A percentile compares a stretch with the other conserved stretches of the same genome.
Evolutionary conservation across 1,140 invertebrate genomes (phyloP).

Genomic region (Onthophagus taurus): DNA sequence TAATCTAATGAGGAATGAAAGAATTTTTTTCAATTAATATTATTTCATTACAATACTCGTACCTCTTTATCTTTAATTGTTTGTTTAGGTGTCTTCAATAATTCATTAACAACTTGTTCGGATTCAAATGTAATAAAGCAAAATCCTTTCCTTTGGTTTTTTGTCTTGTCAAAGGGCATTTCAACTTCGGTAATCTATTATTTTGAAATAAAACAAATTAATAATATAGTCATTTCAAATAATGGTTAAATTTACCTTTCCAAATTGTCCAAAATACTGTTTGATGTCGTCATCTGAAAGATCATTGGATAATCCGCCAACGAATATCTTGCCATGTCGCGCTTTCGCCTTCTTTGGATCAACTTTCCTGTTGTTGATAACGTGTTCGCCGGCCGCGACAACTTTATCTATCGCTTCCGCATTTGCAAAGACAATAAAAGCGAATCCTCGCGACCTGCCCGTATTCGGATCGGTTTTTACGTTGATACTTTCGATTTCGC

Average conservation of each 20-base stretch:
- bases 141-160: conserved; percentile 91
- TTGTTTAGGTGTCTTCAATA: conserved; percentile 84
- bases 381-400: conserved; percentile 72
- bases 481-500: conserved; percentile 88
- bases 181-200: conserved; percentile 83
- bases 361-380: conserved; percentile 88
- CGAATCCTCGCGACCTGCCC: conserved; percentile 83
- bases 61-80: conserved; percentile 87
- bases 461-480: conserved; percentile 88
- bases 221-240: conserved; percentile 7
- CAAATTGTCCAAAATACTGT: conserved; percentile 81
- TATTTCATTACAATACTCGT: conserved; percentile 6
- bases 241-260: conserved; percentile 60
- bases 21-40: no score
- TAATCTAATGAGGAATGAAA: no score
- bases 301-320: conserved; percentile 83
- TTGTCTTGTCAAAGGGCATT: conserved; percentile 93
- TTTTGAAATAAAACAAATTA: conserved; percentile 16
- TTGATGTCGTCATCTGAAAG: conserved; percentile 88
- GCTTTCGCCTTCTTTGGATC: conserved; percentile 93
- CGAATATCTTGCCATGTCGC: conserved; percentile 88
- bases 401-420: conserved; percentile 87
- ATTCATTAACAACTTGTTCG: conserved; percentile 82
- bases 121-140: conserved; percentile 93
- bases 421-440: conserved; percentile 88